phyloP scores from a whole-genome alignment of 2,888 invertebrate genomes.

The Parascotia fuliginaria region DNA sequence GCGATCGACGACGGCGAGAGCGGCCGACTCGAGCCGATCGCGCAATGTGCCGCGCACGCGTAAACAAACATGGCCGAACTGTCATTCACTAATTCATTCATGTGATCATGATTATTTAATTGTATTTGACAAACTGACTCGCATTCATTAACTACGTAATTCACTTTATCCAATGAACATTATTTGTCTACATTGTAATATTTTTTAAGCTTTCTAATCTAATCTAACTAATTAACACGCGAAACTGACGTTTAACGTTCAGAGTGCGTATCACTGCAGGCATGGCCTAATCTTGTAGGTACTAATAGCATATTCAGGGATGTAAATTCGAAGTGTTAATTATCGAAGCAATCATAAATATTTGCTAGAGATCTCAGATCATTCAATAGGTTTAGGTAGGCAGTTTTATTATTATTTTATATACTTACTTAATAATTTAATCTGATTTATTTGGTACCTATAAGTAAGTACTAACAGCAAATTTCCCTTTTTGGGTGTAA shows the following conservation, averaged over 20 bases:
- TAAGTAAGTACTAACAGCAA: too few species aligned
- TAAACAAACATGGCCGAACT: constrained; percentile 84
- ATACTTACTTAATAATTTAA: too few species aligned
- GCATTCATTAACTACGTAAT: constrained; percentile 60
- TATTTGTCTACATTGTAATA: constrained; percentile 31
- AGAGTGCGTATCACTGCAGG: not conserved
- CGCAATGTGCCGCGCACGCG: constrained; percentile 71
- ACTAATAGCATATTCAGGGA: constrained; percentile 15
- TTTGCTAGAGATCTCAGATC: too few species aligned
- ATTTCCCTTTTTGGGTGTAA: too few species aligned
- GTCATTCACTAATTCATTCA: constrained; percentile 85
- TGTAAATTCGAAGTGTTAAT: constrained; percentile 6
- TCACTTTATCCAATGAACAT: constrained; percentile 33
- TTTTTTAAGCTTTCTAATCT: constrained; percentile 23
- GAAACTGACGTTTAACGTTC: constrained; percentile 7
- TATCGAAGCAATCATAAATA: too few species aligned
- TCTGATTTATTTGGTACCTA: too few species aligned
- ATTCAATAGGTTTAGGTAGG: constrained; percentile 1
- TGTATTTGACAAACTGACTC: constrained; percentile 75
- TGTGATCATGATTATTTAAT: too few species aligned
- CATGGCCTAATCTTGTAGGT: too few species aligned
- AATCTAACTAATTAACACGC: constrained; percentile 7
- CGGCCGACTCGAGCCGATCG: constrained; percentile 70
- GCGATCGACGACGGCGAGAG: constrained; percentile 65
- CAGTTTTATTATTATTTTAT: too few species aligned